Evolutionary conservation across 2,888 invertebrate species (phyloP), one percentile per base, ranked within the genome.

Genomic region (Hirtodrosophila histrioides): DNA sequence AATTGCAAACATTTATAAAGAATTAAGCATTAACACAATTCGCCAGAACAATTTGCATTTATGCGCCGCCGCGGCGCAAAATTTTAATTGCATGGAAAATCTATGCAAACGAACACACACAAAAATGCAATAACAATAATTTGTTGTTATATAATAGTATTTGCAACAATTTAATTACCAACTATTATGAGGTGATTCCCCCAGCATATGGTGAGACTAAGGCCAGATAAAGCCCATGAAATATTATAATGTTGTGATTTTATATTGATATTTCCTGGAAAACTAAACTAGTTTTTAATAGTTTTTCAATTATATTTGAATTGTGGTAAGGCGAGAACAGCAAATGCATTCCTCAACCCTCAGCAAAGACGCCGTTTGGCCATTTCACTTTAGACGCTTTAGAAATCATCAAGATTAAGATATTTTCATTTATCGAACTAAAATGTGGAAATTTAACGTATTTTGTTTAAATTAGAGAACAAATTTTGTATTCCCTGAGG

Each of bases 21-120:
- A 69, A 82, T 82, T 77, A 82, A 75, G 63, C 75, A 79, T 83
- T 75, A 83, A 82, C 80, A 83, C 72, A 83, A 77, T 77, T 70
- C 36, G 50, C 54, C 17, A 29, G 39, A 62, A 66, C 64, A 64
- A 76, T 78, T 76, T 61, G 64, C 75, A 71, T 76, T 71, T 76
- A 67, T 63, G 62, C 54, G 31, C 51, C 36, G 43, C 44, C 43
- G 24, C 51, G 53, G 35, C 43, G n/a, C 4, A 50, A 44, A 49
- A 66, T 69, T 78, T 86, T 75, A 84, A 81, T 86, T 78, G 77
- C 72, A 61, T 61, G 70, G 58, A 75, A 84, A 86, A 80, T 74
- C 69, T 67, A 68, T 50, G 64, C 69, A 64, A 71, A 64, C 43
- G 46, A 72, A 66, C 68, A 45, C 9, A 43, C 43, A 40, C 8